A percentile compares a stretch with the other conserved stretches of the same genome.
phyloP scores from a whole-genome alignment of 2,113 vertebrate species.

The Oostethus manadensis region DNA sequence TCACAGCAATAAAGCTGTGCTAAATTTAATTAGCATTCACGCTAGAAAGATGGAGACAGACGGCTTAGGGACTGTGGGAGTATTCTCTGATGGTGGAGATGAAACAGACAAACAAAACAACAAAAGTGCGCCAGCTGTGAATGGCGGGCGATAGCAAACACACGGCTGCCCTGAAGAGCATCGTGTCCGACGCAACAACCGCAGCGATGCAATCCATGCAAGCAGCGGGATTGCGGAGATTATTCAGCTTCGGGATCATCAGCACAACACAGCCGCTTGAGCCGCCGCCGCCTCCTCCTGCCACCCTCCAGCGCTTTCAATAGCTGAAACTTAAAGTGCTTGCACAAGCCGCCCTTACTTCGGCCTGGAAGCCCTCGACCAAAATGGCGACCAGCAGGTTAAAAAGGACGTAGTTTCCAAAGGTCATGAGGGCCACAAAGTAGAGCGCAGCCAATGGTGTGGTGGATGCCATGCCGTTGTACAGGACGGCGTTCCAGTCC shows the following conservation, averaged over 20 bases:
- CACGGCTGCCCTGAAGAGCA: slow-evolving; percentile 56
- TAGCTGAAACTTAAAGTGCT: slow-evolving; percentile 22
- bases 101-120: slow-evolving; percentile 69
- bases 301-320: slow-evolving; percentile 1
- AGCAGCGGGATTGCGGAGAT: slow-evolving; percentile 47
- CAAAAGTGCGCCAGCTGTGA: slow-evolving; percentile 70
- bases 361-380: slow-evolving; percentile 95
- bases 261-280: slow-evolving; percentile 41
- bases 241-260: slow-evolving; percentile 56
- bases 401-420: slow-evolving; percentile 97
- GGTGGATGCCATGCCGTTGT: slow-evolving; percentile 97
- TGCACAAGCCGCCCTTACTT: slow-evolving; percentile 46
- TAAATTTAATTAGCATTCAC: slow-evolving; percentile 69
- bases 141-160: slow-evolving; percentile 66
- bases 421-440: slow-evolving; percentile 97
- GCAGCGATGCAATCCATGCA: slow-evolving; percentile 29
- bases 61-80: slow-evolving; percentile 52
- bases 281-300: slow-evolving; percentile 3
- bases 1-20: slow-evolving; percentile 68
- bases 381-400: slow-evolving; percentile 96
- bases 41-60: slow-evolving; percentile 64
- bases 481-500: slow-evolving; percentile 96
- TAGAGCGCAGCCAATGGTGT: slow-evolving; percentile 91
- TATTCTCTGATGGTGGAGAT: slow-evolving; percentile 59
- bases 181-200: not conserved